Evolutionary conservation across 2,797 vertebrate species (phyloP).

Genomic region (Caiman crocodilus): DNA sequence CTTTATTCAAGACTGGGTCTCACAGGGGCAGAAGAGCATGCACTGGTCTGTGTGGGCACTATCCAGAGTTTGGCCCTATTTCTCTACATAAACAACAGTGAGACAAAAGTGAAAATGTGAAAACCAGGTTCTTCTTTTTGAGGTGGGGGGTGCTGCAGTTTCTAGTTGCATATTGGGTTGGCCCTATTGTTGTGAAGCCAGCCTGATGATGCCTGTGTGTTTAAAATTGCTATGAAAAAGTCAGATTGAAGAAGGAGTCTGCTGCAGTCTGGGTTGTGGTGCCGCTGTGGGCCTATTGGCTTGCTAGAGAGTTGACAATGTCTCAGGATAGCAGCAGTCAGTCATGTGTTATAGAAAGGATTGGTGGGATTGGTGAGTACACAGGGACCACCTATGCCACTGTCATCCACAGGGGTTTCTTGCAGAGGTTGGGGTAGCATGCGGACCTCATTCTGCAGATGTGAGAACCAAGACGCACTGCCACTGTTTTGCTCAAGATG

Average conservation of each 20-base stretch:
- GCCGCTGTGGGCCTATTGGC: background rate
- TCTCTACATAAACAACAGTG: background rate
- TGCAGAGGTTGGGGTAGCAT: background rate
- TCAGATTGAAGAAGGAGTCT: background rate
- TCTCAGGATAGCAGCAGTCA: background rate
- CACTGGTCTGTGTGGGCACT: background rate
- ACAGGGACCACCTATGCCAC: background rate
- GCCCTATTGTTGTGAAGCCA: background rate
- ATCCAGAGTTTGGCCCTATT: background rate
- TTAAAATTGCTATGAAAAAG: background rate
- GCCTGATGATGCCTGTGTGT: background rate
- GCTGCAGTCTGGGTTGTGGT: background rate
- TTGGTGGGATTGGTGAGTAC: background rate
- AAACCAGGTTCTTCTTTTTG: background rate
- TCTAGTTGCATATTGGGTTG: too few relatives aligned
- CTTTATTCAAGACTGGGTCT: background rate
- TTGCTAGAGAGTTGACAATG: background rate
- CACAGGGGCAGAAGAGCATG: background rate
- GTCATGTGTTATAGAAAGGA: background rate
- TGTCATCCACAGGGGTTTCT: too few relatives aligned
- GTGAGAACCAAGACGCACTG: background rate
- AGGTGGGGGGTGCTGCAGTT: too few relatives aligned
- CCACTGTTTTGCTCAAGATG: background rate
- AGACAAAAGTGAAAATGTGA: background rate
- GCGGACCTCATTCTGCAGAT: background rate